phyloP scores from a whole-genome alignment of 2,888 invertebrate genomes.

The Coleophora flavipennella region DNA sequence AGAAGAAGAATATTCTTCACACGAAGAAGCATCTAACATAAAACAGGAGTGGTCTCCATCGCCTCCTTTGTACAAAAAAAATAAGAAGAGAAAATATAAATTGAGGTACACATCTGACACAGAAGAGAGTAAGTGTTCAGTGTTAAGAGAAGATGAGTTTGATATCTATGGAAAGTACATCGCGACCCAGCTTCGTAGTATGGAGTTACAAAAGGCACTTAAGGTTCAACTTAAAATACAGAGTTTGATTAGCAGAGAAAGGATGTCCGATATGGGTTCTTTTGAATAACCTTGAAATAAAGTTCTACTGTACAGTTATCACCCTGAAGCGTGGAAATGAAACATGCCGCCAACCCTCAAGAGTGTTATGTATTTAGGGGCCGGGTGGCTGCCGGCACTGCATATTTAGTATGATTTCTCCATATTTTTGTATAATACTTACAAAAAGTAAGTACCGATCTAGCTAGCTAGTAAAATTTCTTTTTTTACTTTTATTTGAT shows the following conservation, averaged over 20 bases:
- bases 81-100: slow-evolving; percentile 19
- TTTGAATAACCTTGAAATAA: slow-evolving; percentile 2
- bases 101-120: not conserved
- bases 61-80: slow-evolving; percentile 11
- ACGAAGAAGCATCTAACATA: too few species aligned
- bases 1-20: too few species aligned
- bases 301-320: not conserved
- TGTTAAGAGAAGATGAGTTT: slow-evolving; percentile 48
- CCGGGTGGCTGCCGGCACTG: too few species aligned
- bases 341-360: not conserved
- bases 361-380: slow-evolving; percentile 1
- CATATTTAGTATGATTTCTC: too few species aligned
- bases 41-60: too few species aligned
- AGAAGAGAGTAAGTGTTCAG: not conserved
- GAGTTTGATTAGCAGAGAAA: slow-evolving; percentile 49
- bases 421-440: too few species aligned
- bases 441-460: too few species aligned
- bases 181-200: slow-evolving; percentile 53
- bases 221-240: slow-evolving; percentile 55
- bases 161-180: slow-evolving; percentile 62
- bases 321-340: not conserved
- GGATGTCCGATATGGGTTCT: slow-evolving; percentile 25
- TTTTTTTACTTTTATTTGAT: too few species aligned
- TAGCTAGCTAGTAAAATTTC: too few species aligned
- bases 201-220: slow-evolving; percentile 49